Conservation (phyloP, 2,888 invertebrate genomes). For the Liopterus haemorrhoidalis region DNA sequence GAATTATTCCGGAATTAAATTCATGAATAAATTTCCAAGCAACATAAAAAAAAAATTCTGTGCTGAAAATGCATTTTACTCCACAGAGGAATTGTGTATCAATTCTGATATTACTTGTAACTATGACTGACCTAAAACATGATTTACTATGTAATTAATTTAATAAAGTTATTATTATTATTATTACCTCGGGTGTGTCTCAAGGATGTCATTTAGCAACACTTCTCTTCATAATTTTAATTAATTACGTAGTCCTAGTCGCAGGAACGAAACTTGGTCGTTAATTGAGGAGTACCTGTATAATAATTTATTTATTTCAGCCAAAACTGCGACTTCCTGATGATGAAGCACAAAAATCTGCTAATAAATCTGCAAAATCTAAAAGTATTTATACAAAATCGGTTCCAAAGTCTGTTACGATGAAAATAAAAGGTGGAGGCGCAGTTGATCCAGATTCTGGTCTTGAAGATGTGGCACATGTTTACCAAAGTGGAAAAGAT, state of each 20-base stretch:
- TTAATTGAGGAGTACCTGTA: not conserved
- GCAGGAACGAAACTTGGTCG: too few species aligned
- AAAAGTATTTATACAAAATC: constrained; percentile 47
- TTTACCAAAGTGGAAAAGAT: constrained; percentile 55
- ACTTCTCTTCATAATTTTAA: too few species aligned
- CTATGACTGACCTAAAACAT: too few species aligned
- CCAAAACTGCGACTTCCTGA: constrained; percentile 40
- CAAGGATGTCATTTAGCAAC: too few species aligned
- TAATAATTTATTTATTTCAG: constrained; percentile 34
- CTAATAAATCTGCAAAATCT: constrained; percentile 38
- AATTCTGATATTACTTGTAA: too few species aligned
- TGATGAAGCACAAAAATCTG: constrained; percentile 34
- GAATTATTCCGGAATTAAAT: too few species aligned
- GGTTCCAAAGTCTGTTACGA: constrained; percentile 55
- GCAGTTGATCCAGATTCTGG: constrained; percentile 91
- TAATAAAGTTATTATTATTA: not conserved
- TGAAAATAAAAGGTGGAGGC: constrained; percentile 72
- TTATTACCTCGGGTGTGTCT: not conserved
- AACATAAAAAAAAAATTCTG: too few species aligned
- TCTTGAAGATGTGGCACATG: constrained; percentile 71
- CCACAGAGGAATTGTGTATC: too few species aligned
- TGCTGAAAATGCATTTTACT: too few species aligned
- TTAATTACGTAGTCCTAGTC: too few species aligned
- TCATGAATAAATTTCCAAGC: too few species aligned
- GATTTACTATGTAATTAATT: too few species aligned